Base-by-base conservation (phyloP, 2,797 vertebrate species). In the Heteromormyrus szaboi region DNA sequence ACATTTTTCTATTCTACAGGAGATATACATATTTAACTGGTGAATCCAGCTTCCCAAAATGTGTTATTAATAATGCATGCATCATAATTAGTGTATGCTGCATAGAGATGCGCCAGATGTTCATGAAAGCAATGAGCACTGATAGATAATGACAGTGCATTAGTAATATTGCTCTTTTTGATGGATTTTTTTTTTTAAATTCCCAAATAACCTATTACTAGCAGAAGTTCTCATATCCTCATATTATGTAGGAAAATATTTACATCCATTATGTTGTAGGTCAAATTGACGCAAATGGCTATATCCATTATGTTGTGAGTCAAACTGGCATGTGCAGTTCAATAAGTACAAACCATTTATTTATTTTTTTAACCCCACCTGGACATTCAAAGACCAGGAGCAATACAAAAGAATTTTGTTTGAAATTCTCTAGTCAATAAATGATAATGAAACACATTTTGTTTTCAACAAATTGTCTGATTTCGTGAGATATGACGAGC, bases 41-140 rank as follows among this genome's bases (percentile, higher is more conserved):
- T 44, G 46, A 89, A 72, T 33, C 17, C 53, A 84, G 79, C 53
- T 25, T 59, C 51, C 29, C 50, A 41, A 89, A 92, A 94, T 93
- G 93, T 92, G 90, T 94, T 93, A 94, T 95, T 93, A 94, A 93
- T 94, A 93, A 93, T 95, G 91, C 92, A 95, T 92, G 90, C 90
- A 90, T 91, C 91, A 92, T 95, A 94, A 95, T 95, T 94, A 95
- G 92, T 76, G 92, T 90, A 87, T 76, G 90, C 91, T 91, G 88
- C 68, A 68, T 94, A 95, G 95, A 91, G 90, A 92, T 89, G 91
- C 88, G 59, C 89, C 94, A 94, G 95, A 93, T 95, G 94, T 93
- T 95, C 93, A 22, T 87, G 76, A 89, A 91, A 93, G 93, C 92
- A 87, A 88, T 68, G 90, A 94, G 93, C 91, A 85, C 89, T 92